Base-by-base conservation (phyloP, 2,113 vertebrate genomes). In the Vombatus ursinus region DNA sequence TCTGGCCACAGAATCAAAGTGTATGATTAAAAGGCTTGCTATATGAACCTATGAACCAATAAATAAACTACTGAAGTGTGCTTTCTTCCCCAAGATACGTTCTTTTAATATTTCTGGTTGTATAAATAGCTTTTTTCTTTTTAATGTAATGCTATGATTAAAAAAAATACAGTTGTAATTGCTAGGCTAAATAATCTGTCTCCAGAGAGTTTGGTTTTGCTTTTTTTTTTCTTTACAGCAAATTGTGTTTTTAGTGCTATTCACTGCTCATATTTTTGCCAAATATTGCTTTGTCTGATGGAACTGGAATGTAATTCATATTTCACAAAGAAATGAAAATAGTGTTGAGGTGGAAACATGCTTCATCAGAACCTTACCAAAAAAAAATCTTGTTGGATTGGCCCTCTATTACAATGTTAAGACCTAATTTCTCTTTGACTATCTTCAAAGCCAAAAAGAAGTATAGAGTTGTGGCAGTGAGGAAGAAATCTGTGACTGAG, bases 11-110 rank as follows among this genome's bases (percentile, higher is more conserved):
- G 92, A 97, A 97, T 98, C 95, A 98, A 94, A 98, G 96, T n/a
- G 50, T 94, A 52, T 0, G 90, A 96, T 97, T 97, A 91, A 54
- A 98, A 96, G 61, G 97, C 97, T 97, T 96, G 97, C 98, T 98
- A 8, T 77, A 90, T 52, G 95, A 98, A 94, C 52, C 96, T 49
- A 92, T 19, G 97, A 98, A 98, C 98, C 98, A 98, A 98, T 99
- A 98, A 98, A 97, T 92, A 90, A 97, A 97, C 92, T 96, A 22
- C 47, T 0, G 16, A 52, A 95, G 96, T 92, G 51, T 95, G 68
- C 57, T 94, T 93, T 90, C 94, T 22, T 77, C 90, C 94, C 57
- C 91, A 22, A 44, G 52, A 61, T 49, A 91, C 9, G 16, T 95
- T 91, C 22, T 90, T 92, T 25, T 48, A 84, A 92, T 52, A 22